Conservation (phyloP, 2,888 invertebrate species). For the Cheilosia impressa region DNA sequence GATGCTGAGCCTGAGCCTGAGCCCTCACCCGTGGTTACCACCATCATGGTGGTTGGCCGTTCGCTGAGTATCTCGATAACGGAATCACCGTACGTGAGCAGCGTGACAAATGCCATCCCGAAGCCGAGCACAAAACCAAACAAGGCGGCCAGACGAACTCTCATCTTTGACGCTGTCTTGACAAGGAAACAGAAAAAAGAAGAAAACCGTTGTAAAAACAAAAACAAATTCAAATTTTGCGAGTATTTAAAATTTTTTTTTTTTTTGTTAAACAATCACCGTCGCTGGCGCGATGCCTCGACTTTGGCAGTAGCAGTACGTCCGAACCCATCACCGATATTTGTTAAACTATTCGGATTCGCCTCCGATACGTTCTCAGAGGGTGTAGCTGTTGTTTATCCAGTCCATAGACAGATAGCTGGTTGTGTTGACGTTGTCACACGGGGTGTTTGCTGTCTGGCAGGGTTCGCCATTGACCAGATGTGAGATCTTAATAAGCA, state of each 20-base stretch:
- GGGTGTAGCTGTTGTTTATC: not conserved
- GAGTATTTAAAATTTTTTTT: too few relatives aligned
- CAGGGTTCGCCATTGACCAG: slow-evolving; percentile 34
- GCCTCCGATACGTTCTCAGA: slow-evolving; percentile 12
- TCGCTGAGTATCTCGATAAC: slow-evolving; percentile 64
- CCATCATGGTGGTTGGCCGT: slow-evolving; percentile 54
- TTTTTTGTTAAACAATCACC: slow-evolving; percentile 58
- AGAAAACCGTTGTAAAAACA: slow-evolving; percentile 18
- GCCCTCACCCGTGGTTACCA: slow-evolving; percentile 55
- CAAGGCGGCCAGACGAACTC: slow-evolving; percentile 77
- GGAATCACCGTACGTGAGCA: slow-evolving; percentile 75
- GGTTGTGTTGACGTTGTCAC: not conserved
- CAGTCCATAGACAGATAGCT: slow-evolving; percentile 33
- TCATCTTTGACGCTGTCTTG: slow-evolving; percentile 60
- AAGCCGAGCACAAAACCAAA: slow-evolving; percentile 79
- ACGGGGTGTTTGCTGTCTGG: not conserved
- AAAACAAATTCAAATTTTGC: not conserved
- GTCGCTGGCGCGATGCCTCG: slow-evolving; percentile 60
- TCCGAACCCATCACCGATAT: slow-evolving; percentile 72
- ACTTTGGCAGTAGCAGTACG: slow-evolving; percentile 49
- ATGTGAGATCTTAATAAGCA: slow-evolving; percentile 43
- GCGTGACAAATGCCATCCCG: slow-evolving; percentile 77
- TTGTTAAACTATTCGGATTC: slow-evolving; percentile 64
- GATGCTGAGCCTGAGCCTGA: slow-evolving; percentile 39
- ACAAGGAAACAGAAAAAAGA: slow-evolving; percentile 41